Base-by-base conservation (phyloP, 2,888 invertebrate species). In the Cephus spinipes region DNA sequence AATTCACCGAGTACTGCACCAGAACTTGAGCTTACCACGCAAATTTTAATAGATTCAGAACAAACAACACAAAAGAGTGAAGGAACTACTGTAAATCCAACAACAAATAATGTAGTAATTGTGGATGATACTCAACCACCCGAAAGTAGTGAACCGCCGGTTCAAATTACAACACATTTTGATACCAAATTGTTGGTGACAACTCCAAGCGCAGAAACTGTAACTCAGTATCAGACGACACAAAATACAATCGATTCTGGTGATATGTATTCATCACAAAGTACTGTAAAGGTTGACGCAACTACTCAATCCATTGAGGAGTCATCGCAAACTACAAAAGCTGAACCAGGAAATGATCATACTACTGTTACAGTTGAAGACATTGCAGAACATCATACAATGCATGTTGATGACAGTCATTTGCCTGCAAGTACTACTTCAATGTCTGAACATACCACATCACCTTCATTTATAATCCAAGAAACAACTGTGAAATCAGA, bases 1-100 rank as follows among this genome's bases (percentile, higher is more conserved):
- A 30, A 68, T 69, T 69, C 55, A 23, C 69, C 40, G 33, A 32
- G 69, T 31, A 73, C 69, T 34, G 68, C 36, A n/a, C 69, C 77
- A 30, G 40, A 36, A 32, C 11, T 74, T 1, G 75, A 69, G 69
- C 35, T 75, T n/a, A 69, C 71, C 12, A 77, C 74, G 1, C 23
- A 77, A 75, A 35, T 69, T 34, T 12, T 33, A 15, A 69, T 30
- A 35, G 69, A 55, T 12, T 71, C 32, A 30, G 30, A 69, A 4
- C 30, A 69, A 30, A 69, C 30, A 12, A 69, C 69, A 12, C 30
- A 69, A 69, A n/a, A 30, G 12, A n/a, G 30, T 12, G 69, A 30
- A 31, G 32, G 12, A 23, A 74, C 75, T n/a, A 75, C 76, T 11
- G 35, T 34, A 76, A 34, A 76, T 31, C 33, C 73, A 33, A 77